Base-by-base conservation (phyloP, 2,797 vertebrate species). In the Gastrophryne carolinensis region DNA sequence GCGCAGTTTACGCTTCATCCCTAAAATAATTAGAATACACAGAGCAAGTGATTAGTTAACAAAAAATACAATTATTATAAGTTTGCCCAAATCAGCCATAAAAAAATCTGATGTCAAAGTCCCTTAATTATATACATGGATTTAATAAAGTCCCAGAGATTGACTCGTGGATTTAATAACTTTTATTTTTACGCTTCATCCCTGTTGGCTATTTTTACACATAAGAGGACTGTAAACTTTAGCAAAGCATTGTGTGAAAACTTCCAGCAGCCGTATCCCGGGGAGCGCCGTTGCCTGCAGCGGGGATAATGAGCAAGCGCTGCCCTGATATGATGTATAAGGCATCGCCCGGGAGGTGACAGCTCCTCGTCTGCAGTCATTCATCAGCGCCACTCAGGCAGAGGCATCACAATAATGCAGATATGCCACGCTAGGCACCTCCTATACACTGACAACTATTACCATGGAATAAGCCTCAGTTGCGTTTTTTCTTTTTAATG, bases 371-470 rank as follows among this genome's bases (percentile, higher is more conserved):
- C 64, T 23, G 23, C 60, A 35, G 4, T 74, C 78, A 80, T 78
- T 72, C 35, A 32, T 70, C 82, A 73, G 19, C 2, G 3, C 34
- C 17, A 41, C 66, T 58, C 26, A 63, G 47, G 64, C 77, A 15
- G 53, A 80, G 68, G 24, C 39, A 30, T 60, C 69, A 29, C 73
- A 79, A 70, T 10, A 44, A 73, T 7, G 17, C 0, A 3, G 1
- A 49, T 19, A 7, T 15, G 66, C 68, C 10, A 7, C 1, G 34
- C 76, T 24, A 63, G 82, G 70, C 1, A 63, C 79, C 80, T 50
- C 47, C 57, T 8, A 56, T 7, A 1, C 5, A 0, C 0, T 39
- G 53, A 27, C 79, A 56, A 50, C 53, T 50, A n/a, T n/a, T 6
- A 44, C 26, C 34, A 17, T 63, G 39, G 53, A 26, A 76, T 58